Evolutionary conservation across 2,888 invertebrate species (phyloP).

Genomic region (Ecliptopera silaceata): DNA sequence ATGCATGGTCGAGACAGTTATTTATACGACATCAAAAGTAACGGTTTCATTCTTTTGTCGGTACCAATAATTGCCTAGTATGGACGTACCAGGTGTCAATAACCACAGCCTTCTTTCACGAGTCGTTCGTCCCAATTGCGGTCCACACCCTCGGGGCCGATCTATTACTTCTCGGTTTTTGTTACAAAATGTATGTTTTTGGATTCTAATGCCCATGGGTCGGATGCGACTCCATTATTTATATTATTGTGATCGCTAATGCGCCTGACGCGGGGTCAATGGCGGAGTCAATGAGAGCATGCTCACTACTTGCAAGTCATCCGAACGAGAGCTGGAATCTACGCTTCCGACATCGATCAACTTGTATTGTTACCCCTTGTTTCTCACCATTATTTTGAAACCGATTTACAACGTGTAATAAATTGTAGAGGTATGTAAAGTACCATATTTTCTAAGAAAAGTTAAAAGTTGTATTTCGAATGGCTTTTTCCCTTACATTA

Average conservation of each 20-base stretch:
- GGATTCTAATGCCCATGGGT: conserved; percentile 62
- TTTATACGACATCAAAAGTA: conserved; percentile 11
- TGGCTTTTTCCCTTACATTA: conserved; percentile 28
- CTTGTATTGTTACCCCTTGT: conserved; percentile 57
- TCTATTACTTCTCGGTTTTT: conserved; percentile 61
- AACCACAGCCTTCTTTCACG: conserved; percentile 45
- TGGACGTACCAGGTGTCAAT: conserved; percentile 48
- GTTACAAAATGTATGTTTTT: conserved; percentile 56
- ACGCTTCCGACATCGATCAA: conserved; percentile 76
- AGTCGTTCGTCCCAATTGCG: conserved; percentile 49
- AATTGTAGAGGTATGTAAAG: conserved; percentile 3
- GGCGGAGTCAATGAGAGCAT: conserved; percentile 79
- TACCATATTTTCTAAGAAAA: conserved; percentile 8
- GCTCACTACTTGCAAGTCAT: conserved; percentile 77
- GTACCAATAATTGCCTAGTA: conserved; percentile 12
- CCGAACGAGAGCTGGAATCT: conserved; percentile 70
- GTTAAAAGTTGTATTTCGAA: conserved; percentile 14
- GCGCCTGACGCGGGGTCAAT: conserved; percentile 71
- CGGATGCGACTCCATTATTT: conserved; percentile 72
- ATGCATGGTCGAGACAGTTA: background rate
- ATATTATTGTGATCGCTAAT: conserved; percentile 70
- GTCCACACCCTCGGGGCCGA: conserved; percentile 62
- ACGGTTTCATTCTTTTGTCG: conserved; percentile 20
- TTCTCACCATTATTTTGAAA: conserved; percentile 45
- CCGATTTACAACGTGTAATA: conserved; percentile 15